phyloP scores from a whole-genome alignment of 2,113 vertebrate species.

The Egretta garzetta region DNA sequence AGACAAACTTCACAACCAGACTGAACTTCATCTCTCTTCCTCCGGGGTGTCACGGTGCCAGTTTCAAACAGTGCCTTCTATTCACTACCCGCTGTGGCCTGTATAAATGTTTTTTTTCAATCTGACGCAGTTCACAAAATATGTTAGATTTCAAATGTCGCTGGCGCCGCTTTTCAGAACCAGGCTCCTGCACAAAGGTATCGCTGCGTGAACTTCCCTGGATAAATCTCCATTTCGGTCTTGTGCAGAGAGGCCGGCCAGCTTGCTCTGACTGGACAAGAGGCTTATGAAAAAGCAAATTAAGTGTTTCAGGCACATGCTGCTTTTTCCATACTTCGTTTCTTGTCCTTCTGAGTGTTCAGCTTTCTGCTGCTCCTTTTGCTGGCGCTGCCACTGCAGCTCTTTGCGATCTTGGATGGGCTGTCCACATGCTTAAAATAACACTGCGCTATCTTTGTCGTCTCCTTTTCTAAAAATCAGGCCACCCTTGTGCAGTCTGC shows the following conservation, averaged over 20 bases:
- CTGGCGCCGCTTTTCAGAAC: neutral
- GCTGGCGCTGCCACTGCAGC: neutral
- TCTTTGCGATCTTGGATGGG: neutral
- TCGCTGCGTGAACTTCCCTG: neutral
- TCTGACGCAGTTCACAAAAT: neutral
- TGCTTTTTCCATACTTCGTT: neutral
- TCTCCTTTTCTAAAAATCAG: slow-evolving; percentile 49
- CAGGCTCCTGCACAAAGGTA: neutral
- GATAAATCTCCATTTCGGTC: neutral
- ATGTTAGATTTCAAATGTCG: neutral
- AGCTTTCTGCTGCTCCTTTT: neutral
- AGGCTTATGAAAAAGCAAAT: neutral
- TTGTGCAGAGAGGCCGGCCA: neutral
- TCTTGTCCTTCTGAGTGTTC: neutral
- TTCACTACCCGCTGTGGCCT: slow-evolving; percentile 8
- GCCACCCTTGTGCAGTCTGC: slow-evolving; percentile 19
- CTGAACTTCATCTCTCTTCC: slow-evolving; percentile 64
- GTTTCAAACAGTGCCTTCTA: slow-evolving; percentile 53
- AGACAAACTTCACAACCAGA: slow-evolving; percentile 63
- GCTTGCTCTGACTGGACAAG: neutral
- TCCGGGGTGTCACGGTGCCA: slow-evolving; percentile 35
- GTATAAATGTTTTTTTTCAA: neutral
- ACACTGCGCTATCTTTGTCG: neutral
- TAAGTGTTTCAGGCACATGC: neutral
- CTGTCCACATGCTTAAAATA: slow-evolving; percentile 22